A percentile compares a stretch with the other conserved stretches of the same genome.
Conservation (phyloP, 2,888 invertebrate species). For the Pterostichus niger region DNA sequence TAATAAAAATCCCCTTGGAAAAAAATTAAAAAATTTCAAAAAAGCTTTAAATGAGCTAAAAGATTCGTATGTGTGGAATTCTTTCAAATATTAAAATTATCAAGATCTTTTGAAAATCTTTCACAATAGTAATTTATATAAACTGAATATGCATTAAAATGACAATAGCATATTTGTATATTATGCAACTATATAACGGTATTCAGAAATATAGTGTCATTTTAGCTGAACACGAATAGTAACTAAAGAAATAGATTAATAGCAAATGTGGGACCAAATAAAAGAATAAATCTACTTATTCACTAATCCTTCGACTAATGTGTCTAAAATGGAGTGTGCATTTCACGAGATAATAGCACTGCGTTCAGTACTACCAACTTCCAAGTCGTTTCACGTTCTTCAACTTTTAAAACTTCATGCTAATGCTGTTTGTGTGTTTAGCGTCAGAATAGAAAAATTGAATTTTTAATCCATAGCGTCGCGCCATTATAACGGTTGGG, state of each 20-base stretch:
- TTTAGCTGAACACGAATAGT: not conserved
- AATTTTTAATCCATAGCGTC: constrained; percentile 30
- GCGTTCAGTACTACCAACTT: not conserved
- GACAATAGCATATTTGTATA: constrained; percentile 26
- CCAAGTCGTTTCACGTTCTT: constrained; percentile 30
- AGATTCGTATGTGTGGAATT: too few relatives aligned
- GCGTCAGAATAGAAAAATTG: constrained; percentile 53
- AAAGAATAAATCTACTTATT: constrained; percentile 25
- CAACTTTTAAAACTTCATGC: constrained; percentile 23
- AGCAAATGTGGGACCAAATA: constrained; percentile 10
- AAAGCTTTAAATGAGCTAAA: too few relatives aligned
- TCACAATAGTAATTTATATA: too few relatives aligned
- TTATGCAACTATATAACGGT: constrained; percentile 26
- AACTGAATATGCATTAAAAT: constrained; percentile 29
- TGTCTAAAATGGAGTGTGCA: constrained; percentile 30
- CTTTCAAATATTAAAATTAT: too few relatives aligned
- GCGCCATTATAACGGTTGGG: constrained; percentile 6
- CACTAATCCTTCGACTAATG: constrained; percentile 36
- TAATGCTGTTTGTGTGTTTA: constrained; percentile 47
- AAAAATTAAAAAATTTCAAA: too few relatives aligned
- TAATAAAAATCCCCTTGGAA: too few relatives aligned
- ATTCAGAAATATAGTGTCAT: not conserved
- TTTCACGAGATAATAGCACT: constrained; percentile 44
- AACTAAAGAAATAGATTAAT: constrained; percentile 43
- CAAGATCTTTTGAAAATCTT: too few relatives aligned